These are phyloP conservation scores for Bombus waltoni DNA, from an alignment of 1,140 invertebrate genomes.

Conservation along the genomic window DNA sequence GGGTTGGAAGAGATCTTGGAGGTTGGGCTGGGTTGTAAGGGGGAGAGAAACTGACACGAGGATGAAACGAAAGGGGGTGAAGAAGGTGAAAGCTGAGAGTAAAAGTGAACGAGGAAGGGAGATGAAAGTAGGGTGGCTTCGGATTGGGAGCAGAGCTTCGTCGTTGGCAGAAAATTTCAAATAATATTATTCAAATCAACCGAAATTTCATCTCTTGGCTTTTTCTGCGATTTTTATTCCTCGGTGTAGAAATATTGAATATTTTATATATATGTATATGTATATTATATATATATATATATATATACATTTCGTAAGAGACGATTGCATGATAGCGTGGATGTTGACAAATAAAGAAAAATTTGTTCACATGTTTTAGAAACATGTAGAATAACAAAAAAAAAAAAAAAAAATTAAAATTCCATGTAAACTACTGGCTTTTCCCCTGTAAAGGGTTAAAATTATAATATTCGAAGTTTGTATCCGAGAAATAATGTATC, in stretches of 20 bases:
- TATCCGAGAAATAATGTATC: too few species aligned
- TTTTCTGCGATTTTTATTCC: neutral
- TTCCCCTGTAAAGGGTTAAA: too few species aligned
- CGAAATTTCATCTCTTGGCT: neutral
- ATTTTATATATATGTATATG: neutral
- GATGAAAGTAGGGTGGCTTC: neutral
- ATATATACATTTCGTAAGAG: too few species aligned
- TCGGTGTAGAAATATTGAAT: neutral
- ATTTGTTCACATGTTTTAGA: too few species aligned
- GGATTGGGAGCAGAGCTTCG: neutral
- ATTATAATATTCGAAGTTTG: too few species aligned
- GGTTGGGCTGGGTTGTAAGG: too few species aligned
- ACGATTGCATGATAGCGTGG: too few species aligned
- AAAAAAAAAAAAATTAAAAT: too few species aligned
- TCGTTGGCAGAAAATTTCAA: neutral
- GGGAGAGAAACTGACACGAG: neutral
- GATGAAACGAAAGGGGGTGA: neutral
- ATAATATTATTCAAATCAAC: neutral
- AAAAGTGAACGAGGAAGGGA: slow-evolving; percentile 14
- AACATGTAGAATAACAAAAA: too few species aligned
- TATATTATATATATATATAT: too few species aligned
- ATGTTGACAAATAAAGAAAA: too few species aligned
- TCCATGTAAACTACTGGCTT: too few species aligned
- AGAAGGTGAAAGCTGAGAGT: slow-evolving; percentile 20
- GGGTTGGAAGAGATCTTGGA: neutral